Evolutionary conservation across 2,888 invertebrate species (phyloP), one percentile per base, ranked within the genome.

Genomic region (Zygothrica quintamaculata): DNA sequence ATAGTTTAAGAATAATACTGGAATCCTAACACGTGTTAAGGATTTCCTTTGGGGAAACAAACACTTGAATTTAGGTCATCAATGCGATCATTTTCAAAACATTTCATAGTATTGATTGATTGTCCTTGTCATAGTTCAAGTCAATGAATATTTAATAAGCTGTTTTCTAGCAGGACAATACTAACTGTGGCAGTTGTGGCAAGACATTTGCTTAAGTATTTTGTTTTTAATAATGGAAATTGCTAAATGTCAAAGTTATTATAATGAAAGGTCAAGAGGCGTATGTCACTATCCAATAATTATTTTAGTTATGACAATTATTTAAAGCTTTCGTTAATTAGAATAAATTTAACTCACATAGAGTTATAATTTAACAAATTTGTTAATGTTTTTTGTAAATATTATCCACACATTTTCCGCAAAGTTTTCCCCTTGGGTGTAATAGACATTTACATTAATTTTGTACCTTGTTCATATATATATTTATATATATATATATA

Each of bases 191-290:
- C 37, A 33, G 31, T 37, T 57, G 55, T 31, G 16, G 5, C 6
- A 11, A 15, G 8, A 34, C 6, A 44, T 29, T 31, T 29, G 39
- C 22, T 26, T 11, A 26, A 26, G 46, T 59, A 34, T 42, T 31
- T 12, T 39, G 33, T 9, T 7, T 7, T 11, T 22, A 59, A 34
- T 25, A 51, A 5, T n/a, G 15, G 15, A 22, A 34, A 43, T 39
- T 47, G 9, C 37, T 0, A 66, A 53, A 67, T 57, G 73, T 71
- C 62, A 67, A 64, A 51, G 53, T 9, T 46, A 53, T 65, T 42
- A 50, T 8, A 4, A 9, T 22, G 3, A 46, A 40, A 37, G 51
- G 31, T 39, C 22, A 46, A 0, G 33, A 15, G 29, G 1, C 40
- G 25, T 15, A 22, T 3, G 18, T 2, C 3, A 5, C 18, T 22